Evolutionary conservation across 2,113 vertebrate genomes (phyloP), one percentile per base, ranked within the genome.

Genomic region (Tauraco erythrolophus): DNA sequence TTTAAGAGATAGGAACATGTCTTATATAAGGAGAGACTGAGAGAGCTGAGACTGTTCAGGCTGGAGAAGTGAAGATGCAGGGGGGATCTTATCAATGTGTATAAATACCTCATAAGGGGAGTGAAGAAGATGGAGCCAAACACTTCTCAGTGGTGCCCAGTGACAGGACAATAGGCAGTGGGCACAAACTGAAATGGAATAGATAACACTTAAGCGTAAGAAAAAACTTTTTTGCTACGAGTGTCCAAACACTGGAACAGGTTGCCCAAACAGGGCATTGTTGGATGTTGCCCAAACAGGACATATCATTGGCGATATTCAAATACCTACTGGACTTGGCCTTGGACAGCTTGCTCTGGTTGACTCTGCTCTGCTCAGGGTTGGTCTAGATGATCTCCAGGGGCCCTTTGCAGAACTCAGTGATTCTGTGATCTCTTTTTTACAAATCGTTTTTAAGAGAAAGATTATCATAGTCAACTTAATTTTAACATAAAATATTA

Each of bases 341-440:
- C 27, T 54, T 74, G 4, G 27, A 9, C 31, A 84, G 17, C 45
- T 70, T 84, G 13, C 10, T 66, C 1, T 27, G 5, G 28, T 1
- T 66, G 35, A 75, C 4, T 60, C 24, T 71, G 27, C n/a, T 68
- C 8, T 35, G 54, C 22, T 54, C 14, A 76, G 22, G 1, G 1
- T 35, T 66, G 21, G 11, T n/a, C 33, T 31, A 69, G 39, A 31
- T 51, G 7, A 65, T 35, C 16, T 56, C 27, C 35, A 64, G 33
- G 4, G 3, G 2, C 9, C 2, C 2, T 4, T 60, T 90, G 9
- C 19, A 60, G 3, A 7, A 41, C 43, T 51, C 4, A 1, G 11
- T 41, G 45, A 69, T 53, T 39, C 3, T 85, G 48, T 54, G 50
- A 48, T 53, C n/a, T 57, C 13, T 57, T 43, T 60, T 89, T 78